Percentiles rank a stretch among this genome's conserved stretches.
Evolutionary conservation across 2,888 invertebrate genomes (phyloP).

Genomic region (Tridacna crocea): DNA sequence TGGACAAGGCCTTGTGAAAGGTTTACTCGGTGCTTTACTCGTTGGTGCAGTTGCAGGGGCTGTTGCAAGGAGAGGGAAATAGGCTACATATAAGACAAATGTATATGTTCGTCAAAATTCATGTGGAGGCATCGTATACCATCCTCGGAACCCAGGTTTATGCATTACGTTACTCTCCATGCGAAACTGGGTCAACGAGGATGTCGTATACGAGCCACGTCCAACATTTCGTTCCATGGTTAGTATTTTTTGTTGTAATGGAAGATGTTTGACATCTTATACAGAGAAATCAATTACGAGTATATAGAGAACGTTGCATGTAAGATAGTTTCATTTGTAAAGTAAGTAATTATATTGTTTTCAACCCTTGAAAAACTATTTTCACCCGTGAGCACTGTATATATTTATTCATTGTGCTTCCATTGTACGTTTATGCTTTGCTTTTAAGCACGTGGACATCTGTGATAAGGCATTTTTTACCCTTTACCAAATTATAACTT

Average conservation of each 20-base stretch:
- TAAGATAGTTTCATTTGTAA: background rate
- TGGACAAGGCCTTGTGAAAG: conserved; percentile 3
- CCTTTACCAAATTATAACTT: too few species aligned
- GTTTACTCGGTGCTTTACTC: conserved; percentile 10
- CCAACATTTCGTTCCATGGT: background rate
- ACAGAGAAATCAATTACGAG: background rate
- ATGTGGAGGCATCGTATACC: background rate
- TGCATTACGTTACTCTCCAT: too few species aligned
- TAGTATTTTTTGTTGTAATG: background rate
- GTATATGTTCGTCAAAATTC: background rate
- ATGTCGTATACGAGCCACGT: too few species aligned
- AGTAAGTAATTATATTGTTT: too few species aligned
- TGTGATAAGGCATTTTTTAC: too few species aligned
- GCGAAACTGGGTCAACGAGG: too few species aligned
- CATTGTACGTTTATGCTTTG: too few species aligned
- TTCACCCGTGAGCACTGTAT: background rate
- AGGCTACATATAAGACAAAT: background rate
- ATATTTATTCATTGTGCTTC: too few species aligned
- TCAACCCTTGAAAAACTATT: background rate
- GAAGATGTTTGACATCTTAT: background rate
- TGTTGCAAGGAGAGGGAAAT: conserved; percentile 13
- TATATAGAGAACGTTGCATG: background rate
- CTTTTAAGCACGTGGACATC: too few species aligned
- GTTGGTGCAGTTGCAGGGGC: conserved; percentile 11
- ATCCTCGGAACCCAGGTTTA: too few species aligned